Percentiles rank a stretch among this genome's conserved stretches.
Evolutionary conservation across 2,888 invertebrate species (phyloP).

Genomic region (Cheilosia vulpina): DNA sequence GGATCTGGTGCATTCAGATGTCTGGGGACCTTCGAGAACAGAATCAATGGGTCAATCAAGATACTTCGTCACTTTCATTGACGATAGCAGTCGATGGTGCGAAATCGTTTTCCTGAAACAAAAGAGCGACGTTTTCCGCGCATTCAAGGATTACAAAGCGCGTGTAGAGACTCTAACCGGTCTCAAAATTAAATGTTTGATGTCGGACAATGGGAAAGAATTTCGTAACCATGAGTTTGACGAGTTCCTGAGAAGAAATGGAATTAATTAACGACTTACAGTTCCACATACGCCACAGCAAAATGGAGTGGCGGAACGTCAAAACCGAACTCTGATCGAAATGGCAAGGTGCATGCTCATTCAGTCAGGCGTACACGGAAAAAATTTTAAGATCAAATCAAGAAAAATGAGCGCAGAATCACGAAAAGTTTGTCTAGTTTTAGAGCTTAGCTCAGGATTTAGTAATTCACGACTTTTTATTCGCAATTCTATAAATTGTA

Average conservation of each 20-base stretch:
- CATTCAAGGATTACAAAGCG: constrained; percentile 33
- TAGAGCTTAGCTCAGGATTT: too few relatives aligned
- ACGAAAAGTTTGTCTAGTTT: too few relatives aligned
- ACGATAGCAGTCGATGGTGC: constrained; percentile 44
- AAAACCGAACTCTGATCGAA: constrained; percentile 23
- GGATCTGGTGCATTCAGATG: constrained; percentile 34
- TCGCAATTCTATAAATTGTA: too few relatives aligned
- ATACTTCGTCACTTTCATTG: constrained; percentile 48
- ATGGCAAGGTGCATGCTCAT: constrained; percentile 55
- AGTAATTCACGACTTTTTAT: too few relatives aligned
- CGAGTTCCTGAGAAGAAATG: constrained; percentile 8
- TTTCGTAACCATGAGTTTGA: constrained; percentile 25
- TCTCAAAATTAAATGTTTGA: constrained; percentile 37
- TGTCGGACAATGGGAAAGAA: constrained; percentile 33
- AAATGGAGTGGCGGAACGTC: constrained; percentile 26
- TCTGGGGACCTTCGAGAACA: constrained; percentile 3
- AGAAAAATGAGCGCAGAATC: too few relatives aligned
- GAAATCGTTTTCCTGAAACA: constrained; percentile 41
- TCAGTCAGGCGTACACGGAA: too few relatives aligned
- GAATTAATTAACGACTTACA: constrained; percentile 19
- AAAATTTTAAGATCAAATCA: too few relatives aligned
- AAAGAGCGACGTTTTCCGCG: constrained; percentile 35
- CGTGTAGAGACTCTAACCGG: constrained; percentile 27
- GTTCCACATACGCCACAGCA: constrained; percentile 34
- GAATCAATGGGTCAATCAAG: neutral